Percentiles rank a stretch among this genome's conserved stretches.
Evolutionary conservation across 2,888 invertebrate species (phyloP).

Genomic region (Allophyes oxyacanthae): DNA sequence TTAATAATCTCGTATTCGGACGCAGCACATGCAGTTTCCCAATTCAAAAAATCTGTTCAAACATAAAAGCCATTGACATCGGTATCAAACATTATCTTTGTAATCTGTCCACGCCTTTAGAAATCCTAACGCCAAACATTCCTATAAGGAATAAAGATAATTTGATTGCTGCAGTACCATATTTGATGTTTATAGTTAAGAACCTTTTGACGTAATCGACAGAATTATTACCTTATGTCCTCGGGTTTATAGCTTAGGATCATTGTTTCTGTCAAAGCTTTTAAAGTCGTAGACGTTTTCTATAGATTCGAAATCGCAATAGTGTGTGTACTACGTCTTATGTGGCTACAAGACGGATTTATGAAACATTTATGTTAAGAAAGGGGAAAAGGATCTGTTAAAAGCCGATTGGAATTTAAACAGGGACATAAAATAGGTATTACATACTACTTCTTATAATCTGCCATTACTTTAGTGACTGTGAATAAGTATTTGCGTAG

Average conservation of each 20-base stretch:
- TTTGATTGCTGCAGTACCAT: conserved; percentile 49
- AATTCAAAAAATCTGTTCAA: conserved; percentile 24
- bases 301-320: conserved; percentile 1
- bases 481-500: background rate
- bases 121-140: conserved; percentile 7
- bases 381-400: conserved; percentile 12
- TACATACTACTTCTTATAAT: conserved; percentile 2
- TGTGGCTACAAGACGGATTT: conserved; percentile 7
- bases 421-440: conserved; percentile 10
- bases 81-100: conserved; percentile 19
- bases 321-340: conserved; percentile 2
- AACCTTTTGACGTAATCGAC: conserved; percentile 12
- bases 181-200: conserved; percentile 42
- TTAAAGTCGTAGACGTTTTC: conserved; percentile 6
- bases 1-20: conserved; percentile 40
- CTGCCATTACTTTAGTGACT: conserved; percentile 1
- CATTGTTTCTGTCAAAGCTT: conserved; percentile 22
- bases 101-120: conserved; percentile 16
- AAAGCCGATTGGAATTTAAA: conserved; percentile 17
- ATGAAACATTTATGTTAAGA: conserved; percentile 19
- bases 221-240: conserved; percentile 5
- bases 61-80: conserved; percentile 33
- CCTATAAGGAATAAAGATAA: conserved; percentile 43
- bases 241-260: conserved; percentile 23
- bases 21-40: conserved; percentile 21